Evolutionary conservation across 2,113 vertebrate genomes (phyloP).

Genomic region (Tenebrosternarchus preto): DNA sequence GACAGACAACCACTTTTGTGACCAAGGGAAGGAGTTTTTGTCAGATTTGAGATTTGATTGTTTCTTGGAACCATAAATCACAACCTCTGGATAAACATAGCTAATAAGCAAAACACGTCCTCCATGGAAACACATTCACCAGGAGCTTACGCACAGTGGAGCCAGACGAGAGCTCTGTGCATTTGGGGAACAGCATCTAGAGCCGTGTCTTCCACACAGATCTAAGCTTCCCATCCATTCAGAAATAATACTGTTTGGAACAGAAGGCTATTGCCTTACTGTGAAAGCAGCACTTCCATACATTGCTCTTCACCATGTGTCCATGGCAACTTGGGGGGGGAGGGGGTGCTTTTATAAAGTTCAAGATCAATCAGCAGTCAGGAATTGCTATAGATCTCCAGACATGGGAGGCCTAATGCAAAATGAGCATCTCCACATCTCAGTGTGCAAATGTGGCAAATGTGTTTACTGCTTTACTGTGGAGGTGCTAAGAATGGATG

Average conservation of each 20-base stretch:
- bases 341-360: neutral
- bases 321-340: neutral
- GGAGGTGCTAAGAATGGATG: neutral
- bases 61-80: constrained; percentile 48
- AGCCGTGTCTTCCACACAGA: constrained; percentile 17
- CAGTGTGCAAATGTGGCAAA: neutral
- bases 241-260: constrained; percentile 34
- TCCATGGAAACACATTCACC: constrained; percentile 40
- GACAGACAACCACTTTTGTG: constrained; percentile 1
- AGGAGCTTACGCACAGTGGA: constrained; percentile 36
- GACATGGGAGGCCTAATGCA: neutral
- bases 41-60: constrained; percentile 24
- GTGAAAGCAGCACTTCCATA: neutral
- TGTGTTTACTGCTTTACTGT: neutral
- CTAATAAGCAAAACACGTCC: constrained; percentile 39
- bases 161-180: constrained; percentile 23
- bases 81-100: constrained; percentile 46
- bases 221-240: constrained; percentile 32
- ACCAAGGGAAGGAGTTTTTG: neutral
- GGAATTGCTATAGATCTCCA: neutral
- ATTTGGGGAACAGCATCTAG: constrained; percentile 28
- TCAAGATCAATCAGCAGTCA: neutral
- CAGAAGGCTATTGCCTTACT: constrained; percentile 11
- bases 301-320: neutral
- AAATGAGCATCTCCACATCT: neutral